Evolutionary conservation across 2,113 vertebrate genomes (phyloP).

Genomic region (Myocastor coypus): DNA sequence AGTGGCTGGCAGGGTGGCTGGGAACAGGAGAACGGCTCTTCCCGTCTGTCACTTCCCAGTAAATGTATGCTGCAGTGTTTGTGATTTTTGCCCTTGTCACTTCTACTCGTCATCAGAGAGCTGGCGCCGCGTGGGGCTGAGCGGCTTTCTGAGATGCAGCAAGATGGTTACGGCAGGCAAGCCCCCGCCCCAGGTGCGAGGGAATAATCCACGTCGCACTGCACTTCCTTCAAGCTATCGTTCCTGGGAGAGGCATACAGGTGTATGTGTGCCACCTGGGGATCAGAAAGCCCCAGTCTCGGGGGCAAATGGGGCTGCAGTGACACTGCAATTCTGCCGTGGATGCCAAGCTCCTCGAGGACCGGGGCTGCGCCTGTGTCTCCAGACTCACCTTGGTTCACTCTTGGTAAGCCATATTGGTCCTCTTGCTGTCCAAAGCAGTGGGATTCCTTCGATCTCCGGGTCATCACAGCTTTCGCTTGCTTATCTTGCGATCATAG

Average conservation of each 20-base stretch:
- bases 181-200: conserved; percentile 78
- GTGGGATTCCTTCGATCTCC: background rate
- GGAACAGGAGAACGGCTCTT: conserved; percentile 73
- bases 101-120: conserved; percentile 87
- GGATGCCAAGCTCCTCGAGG: background rate
- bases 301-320: background rate
- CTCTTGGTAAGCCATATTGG: background rate
- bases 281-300: background rate
- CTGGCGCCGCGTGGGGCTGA: conserved; percentile 86
- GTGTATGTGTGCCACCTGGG: background rate
- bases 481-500: background rate
- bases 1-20: conserved; percentile 62
- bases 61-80: conserved; percentile 78
- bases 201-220: conserved; percentile 84
- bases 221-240: conserved; percentile 25
- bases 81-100: conserved; percentile 90
- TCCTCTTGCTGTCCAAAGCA: background rate
- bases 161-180: conserved; percentile 83
- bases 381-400: background rate
- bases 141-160: conserved; percentile 86
- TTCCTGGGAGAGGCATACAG: background rate
- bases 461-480: background rate
- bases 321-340: background rate
- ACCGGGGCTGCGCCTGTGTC: no score
- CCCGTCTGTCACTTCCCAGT: conserved; percentile 74